Percentiles rank a stretch among this genome's conserved stretches.
Conservation (phyloP, 37 sponge, comb jelly and placozoan species). For the Dysidea cf. avara region DNA sequence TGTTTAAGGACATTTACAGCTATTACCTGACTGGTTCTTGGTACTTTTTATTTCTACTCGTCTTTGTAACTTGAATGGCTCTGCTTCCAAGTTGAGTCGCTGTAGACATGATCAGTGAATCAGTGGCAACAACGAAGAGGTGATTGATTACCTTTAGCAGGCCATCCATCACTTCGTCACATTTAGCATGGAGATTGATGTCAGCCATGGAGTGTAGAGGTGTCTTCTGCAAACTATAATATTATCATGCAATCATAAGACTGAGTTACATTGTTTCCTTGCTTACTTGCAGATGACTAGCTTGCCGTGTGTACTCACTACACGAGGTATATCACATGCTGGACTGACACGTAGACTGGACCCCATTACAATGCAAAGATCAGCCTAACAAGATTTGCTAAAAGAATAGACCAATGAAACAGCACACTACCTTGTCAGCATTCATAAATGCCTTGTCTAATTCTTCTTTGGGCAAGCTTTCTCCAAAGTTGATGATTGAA, state of each 20-base stretch:
- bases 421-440: conserved; percentile 47
- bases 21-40: neutral
- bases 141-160: conserved; percentile 23
- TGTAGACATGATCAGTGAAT: conserved; percentile 2
- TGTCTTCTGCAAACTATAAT: conserved; percentile 70
- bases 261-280: neutral
- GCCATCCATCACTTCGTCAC: conserved; percentile 77
- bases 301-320: conserved; percentile 31
- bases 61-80: conserved; percentile 65
- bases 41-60: conserved; percentile 25
- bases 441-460: conserved; percentile 64
- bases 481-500: conserved; percentile 90
- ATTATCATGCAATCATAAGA: neutral
- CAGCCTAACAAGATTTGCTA: no score
- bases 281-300: conserved; percentile 89
- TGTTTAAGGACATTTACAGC: neutral
- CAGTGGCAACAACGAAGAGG: no score
- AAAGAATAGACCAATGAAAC: neutral
- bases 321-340: conserved; percentile 64
- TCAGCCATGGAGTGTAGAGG: conserved; percentile 32
- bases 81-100: conserved; percentile 52
- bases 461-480: conserved; percentile 71
- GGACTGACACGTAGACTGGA: conserved; percentile 82
- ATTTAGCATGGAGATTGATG: conserved; percentile 71
- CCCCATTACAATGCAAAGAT: conserved; percentile 85